Evolutionary conservation across 2,888 invertebrate species (phyloP).

Genomic region (Enchytraeus crypticus): DNA sequence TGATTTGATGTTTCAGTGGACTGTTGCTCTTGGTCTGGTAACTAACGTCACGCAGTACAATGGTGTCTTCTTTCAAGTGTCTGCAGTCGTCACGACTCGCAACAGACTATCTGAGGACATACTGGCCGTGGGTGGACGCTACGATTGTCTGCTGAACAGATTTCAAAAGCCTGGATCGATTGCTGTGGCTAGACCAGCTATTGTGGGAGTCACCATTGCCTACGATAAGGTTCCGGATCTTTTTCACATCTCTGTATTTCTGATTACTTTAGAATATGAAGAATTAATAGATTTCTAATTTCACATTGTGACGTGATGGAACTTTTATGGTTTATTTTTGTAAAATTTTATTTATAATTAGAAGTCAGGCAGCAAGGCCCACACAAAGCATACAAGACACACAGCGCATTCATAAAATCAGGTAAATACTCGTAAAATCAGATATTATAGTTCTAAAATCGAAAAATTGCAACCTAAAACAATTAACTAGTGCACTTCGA

Average conservation of each 20-base stretch:
- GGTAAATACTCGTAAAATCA: too few species aligned
- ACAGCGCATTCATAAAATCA: too few species aligned
- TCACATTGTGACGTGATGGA: too few species aligned
- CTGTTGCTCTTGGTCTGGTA: constrained; percentile 57
- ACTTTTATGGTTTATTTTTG: too few species aligned
- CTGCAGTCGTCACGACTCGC: constrained; percentile 54
- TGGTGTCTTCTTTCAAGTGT: constrained; percentile 63
- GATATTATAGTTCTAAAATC: too few species aligned
- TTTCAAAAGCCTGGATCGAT: constrained; percentile 17
- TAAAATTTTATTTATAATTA: too few species aligned
- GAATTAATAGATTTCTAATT: too few species aligned
- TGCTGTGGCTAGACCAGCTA: constrained; percentile 45
- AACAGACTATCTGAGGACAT: constrained; percentile 56
- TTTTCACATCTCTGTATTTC: too few species aligned
- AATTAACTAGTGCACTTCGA: too few species aligned
- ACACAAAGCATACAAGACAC: too few species aligned
- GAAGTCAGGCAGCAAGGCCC: not conserved
- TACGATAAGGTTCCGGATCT: constrained; percentile 55
- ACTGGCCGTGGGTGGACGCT: constrained; percentile 80
- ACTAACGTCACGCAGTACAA: constrained; percentile 60
- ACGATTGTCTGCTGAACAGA: constrained; percentile 64
- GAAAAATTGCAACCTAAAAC: too few species aligned
- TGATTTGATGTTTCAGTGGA: constrained; percentile 57
- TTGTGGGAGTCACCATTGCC: constrained; percentile 76
- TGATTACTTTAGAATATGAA: too few species aligned